A percentile compares a stretch with the other conserved stretches of the same genome.
phyloP scores from a whole-genome alignment of 2,113 vertebrate species.

The Chaetops frenatus region DNA sequence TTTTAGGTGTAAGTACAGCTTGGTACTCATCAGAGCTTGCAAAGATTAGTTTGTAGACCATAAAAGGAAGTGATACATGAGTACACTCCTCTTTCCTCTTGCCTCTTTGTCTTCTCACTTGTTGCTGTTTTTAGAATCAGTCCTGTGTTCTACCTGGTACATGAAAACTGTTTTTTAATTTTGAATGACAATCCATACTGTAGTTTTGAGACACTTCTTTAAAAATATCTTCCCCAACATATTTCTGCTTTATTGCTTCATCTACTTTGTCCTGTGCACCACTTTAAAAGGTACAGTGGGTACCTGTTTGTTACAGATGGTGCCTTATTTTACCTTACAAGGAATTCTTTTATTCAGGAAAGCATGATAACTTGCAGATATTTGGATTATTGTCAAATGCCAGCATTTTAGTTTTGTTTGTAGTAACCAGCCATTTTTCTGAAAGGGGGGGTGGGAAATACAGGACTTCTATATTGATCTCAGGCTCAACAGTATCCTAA shows the following conservation, averaged over 20 bases:
- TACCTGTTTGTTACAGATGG: background rate
- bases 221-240: background rate
- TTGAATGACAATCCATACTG: background rate
- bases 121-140: background rate
- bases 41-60: background rate
- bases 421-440: background rate
- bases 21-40: background rate
- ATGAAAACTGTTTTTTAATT: background rate
- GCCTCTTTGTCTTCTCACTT: background rate
- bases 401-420: background rate
- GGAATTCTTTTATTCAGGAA: background rate
- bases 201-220: background rate
- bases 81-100: background rate
- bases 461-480: background rate
- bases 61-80: background rate
- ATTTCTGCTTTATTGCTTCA: background rate
- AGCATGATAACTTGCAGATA: background rate
- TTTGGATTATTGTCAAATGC: background rate
- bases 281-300: background rate
- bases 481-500: background rate
- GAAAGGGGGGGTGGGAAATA: background rate
- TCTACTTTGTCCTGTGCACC: background rate
- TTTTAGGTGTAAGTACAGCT: background rate
- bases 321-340: background rate
- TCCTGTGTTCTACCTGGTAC: background rate